Base-by-base conservation (phyloP, 2,888 invertebrate genomes). In the Coenonympha glycerion region DNA sequence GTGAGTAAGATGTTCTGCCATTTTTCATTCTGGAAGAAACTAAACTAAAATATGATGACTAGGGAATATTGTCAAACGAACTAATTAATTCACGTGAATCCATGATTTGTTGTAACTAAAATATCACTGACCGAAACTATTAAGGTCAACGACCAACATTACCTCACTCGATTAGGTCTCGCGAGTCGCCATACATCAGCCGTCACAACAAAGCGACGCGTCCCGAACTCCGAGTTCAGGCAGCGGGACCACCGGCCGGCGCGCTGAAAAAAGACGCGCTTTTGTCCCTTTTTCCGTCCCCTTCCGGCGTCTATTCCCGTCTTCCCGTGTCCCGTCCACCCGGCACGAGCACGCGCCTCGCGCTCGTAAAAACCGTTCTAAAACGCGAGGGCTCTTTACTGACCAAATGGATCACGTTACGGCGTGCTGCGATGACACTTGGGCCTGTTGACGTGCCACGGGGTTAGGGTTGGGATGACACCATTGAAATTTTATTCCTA, bases 211-310 rank as follows among this genome's bases (percentile, higher is more conserved):
- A 45, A n/a, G n/a, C 45, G 24, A 45, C 34, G 45, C 45, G 22
- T 11, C 21, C 19, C 9, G 24, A 15, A 15, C 45, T 26, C 24
- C 24, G 30, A 16, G 31, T 26, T 31, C 31, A 9, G 26, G n/a
- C 22, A 40, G 8, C 28, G 33, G 53, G 65, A 64, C 64, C 63
- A 63, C 59, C 65, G 62, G 55, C 61, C 41, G 55, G 55, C 49
- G 63, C 65, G 66, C 66, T 69, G 74, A 76, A 82, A 82, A 80
- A 77, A 73, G 69, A 65, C 64, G 65, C 66, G 69, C 69, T 68
- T 74, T 75, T 75, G 73, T 70, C 73, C 55, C 57, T 57, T 61
- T 67, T 68, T 62, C 61, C 59, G 61, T 67, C 63, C 58, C 67
- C 79, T 80, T 64, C 64, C 63, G 64, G 63, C 56, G 53, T 55